Percentiles rank a stretch among this genome's conserved stretches.
Evolutionary conservation across 2,113 vertebrate species (phyloP).

Genomic region (Myocastor coypus): DNA sequence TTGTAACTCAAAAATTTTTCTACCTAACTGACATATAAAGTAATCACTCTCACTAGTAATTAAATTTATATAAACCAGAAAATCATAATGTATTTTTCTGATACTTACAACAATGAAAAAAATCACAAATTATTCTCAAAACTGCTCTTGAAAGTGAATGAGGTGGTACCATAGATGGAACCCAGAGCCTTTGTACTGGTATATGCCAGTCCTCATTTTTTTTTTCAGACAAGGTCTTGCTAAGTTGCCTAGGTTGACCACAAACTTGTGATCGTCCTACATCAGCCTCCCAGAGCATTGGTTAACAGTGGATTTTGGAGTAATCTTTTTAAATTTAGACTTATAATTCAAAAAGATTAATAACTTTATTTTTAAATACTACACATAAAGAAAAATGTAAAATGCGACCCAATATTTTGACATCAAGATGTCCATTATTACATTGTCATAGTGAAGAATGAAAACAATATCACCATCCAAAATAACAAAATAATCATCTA

Average conservation of each 20-base stretch:
- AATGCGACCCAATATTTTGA: not conserved
- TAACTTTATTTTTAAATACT: not conserved
- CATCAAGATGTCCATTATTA: not conserved
- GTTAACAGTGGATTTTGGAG: not conserved
- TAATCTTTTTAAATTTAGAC: not conserved
- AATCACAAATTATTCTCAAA: constrained; percentile 15
- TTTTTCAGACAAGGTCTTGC: not conserved
- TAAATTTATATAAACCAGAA: not conserved
- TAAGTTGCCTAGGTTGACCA: not conserved
- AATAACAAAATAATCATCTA: constrained; percentile 3
- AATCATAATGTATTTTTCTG: not conserved
- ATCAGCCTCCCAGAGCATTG: not conserved
- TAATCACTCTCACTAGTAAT: not conserved
- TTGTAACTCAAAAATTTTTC: not conserved
- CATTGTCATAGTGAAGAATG: not conserved
- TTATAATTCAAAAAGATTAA: constrained; percentile 9
- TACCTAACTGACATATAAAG: not conserved
- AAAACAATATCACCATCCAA: not conserved
- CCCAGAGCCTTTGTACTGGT: not conserved
- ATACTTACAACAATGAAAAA: not conserved
- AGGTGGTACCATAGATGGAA: not conserved
- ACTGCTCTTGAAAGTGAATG: not conserved
- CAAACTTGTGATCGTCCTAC: not conserved
- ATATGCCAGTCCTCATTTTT: not conserved
- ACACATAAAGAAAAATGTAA: constrained; percentile 9